Conservation (phyloP, 2,888 invertebrate genomes). For the Noctuana brunneofusca region DNA sequence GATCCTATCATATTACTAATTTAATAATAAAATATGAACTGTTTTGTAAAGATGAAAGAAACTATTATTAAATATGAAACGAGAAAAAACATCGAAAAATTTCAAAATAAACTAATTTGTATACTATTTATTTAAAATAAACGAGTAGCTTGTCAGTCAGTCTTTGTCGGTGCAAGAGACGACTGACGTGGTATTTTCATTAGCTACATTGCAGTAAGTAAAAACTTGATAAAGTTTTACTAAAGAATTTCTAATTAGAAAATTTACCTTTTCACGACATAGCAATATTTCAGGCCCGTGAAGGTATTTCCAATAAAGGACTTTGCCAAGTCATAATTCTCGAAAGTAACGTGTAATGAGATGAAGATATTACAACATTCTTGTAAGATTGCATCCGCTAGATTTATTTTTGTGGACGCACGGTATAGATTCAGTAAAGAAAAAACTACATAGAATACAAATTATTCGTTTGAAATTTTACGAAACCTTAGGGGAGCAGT, state of each 20-base stretch:
- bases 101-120: conserved; percentile 11
- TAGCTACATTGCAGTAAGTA: conserved; percentile 75
- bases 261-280: conserved; percentile 82
- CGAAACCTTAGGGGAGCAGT: too few species aligned
- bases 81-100: conserved; percentile 1
- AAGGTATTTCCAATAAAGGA: conserved; percentile 83
- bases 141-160: conserved; percentile 37
- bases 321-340: conserved; percentile 83
- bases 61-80: too few species aligned
- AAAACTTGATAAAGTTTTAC: conserved; percentile 81
- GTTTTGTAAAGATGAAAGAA: too few species aligned
- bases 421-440: too few species aligned
- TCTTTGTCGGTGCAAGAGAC: conserved; percentile 43
- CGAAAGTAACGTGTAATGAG: conserved; percentile 82
- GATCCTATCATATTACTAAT: too few species aligned
- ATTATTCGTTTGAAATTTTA: too few species aligned
- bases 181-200: conserved; percentile 78
- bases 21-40: too few species aligned
- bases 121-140: conserved; percentile 36
- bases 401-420: conserved; percentile 38
- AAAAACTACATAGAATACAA: too few species aligned
- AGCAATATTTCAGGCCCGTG: conserved; percentile 82
- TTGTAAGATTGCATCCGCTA: conserved; percentile 59
- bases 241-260: conserved; percentile 82
- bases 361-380: conserved; percentile 80